Conservation (phyloP, 2,797 vertebrate genomes). For the Liasis olivaceus region DNA sequence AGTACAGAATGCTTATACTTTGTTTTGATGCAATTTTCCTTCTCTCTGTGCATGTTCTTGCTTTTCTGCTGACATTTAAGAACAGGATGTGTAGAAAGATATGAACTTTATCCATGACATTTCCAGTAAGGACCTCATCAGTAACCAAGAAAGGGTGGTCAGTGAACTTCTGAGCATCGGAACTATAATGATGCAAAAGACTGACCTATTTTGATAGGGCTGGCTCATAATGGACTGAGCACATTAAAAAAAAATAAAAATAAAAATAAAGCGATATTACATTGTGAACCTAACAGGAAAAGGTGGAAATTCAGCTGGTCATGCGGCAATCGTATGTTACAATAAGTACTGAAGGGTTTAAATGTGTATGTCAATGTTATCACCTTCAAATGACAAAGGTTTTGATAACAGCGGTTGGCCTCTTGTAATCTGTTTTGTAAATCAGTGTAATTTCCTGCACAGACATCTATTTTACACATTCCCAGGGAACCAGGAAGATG, state of each 20-base stretch:
- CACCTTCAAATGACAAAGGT: conserved; percentile 53
- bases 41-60: conserved; percentile 14
- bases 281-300: conserved; percentile 43
- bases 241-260: background rate
- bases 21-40: background rate
- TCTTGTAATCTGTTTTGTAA: conserved; percentile 21
- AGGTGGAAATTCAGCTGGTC: conserved; percentile 40
- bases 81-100: conserved; percentile 57
- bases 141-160: conserved; percentile 56
- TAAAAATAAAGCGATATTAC: conserved; percentile 45
- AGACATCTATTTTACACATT: conserved; percentile 63
- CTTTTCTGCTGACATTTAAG: conserved; percentile 43
- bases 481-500: conserved; percentile 47
- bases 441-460: conserved; percentile 60
- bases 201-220: conserved; percentile 47
- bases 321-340: conserved; percentile 44
- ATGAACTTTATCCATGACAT: conserved; percentile 54
- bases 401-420: conserved; percentile 59
- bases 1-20: background rate
- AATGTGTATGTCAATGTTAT: conserved; percentile 57
- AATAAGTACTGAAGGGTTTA: conserved; percentile 48
- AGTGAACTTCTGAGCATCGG: conserved; percentile 73
- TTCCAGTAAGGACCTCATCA: conserved; percentile 71
- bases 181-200: conserved; percentile 52
- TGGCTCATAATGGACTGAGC: conserved; percentile 44